A percentile compares a stretch with the other conserved stretches of the same genome.
These are phyloP conservation scores for Trissolcus basalis DNA, from an alignment of 1,140 invertebrate species.

Conservation along the genomic window DNA sequence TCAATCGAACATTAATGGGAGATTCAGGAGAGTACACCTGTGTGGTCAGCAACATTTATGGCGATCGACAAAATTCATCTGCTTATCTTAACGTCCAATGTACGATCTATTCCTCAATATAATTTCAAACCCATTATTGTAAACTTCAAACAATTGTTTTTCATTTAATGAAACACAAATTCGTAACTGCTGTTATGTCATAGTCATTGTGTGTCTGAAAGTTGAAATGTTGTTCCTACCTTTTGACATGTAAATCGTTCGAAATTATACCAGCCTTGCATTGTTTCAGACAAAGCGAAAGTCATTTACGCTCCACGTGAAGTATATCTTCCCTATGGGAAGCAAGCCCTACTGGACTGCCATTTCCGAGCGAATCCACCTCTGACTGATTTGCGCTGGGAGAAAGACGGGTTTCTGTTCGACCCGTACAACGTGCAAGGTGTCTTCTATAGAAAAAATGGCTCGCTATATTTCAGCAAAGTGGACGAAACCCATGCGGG, in stretches of 20 bases:
- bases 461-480: slow-evolving; percentile 89
- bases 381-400: slow-evolving; percentile 94
- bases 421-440: slow-evolving; percentile 93
- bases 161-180: too few species aligned
- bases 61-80: slow-evolving; percentile 87
- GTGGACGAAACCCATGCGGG: slow-evolving; percentile 87
- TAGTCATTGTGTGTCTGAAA: too few species aligned
- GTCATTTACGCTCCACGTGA: slow-evolving; percentile 92
- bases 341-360: slow-evolving; percentile 92
- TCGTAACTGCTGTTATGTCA: too few species aligned
- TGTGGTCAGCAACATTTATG: slow-evolving; percentile 87
- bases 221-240: too few species aligned
- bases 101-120: slow-evolving; percentile 74
- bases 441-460: slow-evolving; percentile 90
- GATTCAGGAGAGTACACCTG: slow-evolving; percentile 94
- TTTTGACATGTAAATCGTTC: too few species aligned
- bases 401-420: slow-evolving; percentile 93
- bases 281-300: slow-evolving; percentile 88
- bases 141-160: slow-evolving; percentile 4
- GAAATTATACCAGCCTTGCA: too few species aligned
- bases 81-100: slow-evolving; percentile 97
- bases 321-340: slow-evolving; percentile 91
- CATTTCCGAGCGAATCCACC: slow-evolving; percentile 95
- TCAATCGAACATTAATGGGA: slow-evolving; percentile 84
- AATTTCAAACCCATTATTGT: too few species aligned